These are phyloP conservation scores for Sebastes nivosus DNA, from an alignment of 2,797 vertebrate species.

Conservation along the genomic window DNA sequence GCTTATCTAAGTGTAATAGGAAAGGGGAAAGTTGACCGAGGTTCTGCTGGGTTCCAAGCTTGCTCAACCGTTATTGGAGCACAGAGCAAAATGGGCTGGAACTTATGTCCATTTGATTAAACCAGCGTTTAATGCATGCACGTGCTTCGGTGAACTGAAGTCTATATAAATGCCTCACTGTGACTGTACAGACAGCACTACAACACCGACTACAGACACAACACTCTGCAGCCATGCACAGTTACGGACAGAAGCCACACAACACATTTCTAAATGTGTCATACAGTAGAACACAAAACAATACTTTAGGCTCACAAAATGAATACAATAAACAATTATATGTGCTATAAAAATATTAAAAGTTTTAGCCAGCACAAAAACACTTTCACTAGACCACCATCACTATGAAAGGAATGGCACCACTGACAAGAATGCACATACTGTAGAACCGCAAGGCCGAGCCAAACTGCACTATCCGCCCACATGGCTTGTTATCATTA, in stretches of 20 bases:
- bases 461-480: not conserved
- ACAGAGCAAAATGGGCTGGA: no score
- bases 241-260: not conserved
- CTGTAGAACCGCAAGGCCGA: not conserved
- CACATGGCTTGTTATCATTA: not conserved
- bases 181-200: not conserved
- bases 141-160: not conserved
- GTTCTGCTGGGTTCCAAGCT: no score
- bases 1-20: no score
- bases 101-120: not conserved
- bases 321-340: not conserved
- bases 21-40: no score
- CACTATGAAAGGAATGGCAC: not conserved
- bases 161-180: not conserved
- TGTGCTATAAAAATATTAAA: not conserved
- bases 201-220: not conserved
- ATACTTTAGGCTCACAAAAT: not conserved
- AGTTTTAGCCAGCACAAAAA: not conserved
- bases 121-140: not conserved
- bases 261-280: not conserved
- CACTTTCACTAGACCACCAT: not conserved
- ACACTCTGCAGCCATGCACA: not conserved
- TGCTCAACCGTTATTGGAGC: no score
- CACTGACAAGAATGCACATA: not conserved
- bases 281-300: not conserved